Conservation (phyloP, 2,888 invertebrate species). For the Mechanitis mazaeus region DNA sequence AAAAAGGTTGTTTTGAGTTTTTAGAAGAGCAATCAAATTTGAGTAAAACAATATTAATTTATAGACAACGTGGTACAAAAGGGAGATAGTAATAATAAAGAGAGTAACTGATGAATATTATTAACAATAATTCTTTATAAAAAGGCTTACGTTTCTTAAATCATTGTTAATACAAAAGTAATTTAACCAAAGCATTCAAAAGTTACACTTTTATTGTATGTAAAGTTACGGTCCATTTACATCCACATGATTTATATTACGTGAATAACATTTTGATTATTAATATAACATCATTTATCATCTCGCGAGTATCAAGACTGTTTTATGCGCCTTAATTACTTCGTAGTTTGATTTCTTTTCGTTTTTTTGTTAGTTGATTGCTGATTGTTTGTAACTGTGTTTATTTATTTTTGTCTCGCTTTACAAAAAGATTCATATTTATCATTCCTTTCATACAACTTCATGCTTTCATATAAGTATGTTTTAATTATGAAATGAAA, state of each 20-base stretch:
- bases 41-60: no score
- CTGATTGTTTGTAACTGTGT: slow-evolving; percentile 8
- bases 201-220: neutral
- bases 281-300: slow-evolving; percentile 17
- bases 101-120: no score
- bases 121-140: no score
- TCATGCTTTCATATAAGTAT: no score
- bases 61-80: no score
- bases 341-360: slow-evolving; percentile 15
- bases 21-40: no score
- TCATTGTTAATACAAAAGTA: neutral
- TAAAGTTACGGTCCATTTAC: slow-evolving; percentile 14
- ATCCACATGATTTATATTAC: slow-evolving; percentile 19
- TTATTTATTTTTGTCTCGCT: slow-evolving; percentile 11
- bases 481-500: no score
- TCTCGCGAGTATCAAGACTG: slow-evolving; percentile 11
- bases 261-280: slow-evolving; percentile 24
- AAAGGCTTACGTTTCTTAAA: no score
- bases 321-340: slow-evolving; percentile 12
- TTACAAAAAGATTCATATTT: neutral
- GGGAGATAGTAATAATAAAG: no score
- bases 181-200: no score
- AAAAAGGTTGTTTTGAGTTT: no score
- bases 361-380: slow-evolving; percentile 5
- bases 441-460: no score